Evolutionary conservation across 2,888 invertebrate species (phyloP), one percentile per base, ranked within the genome.

Genomic region (Lasioglossum pauxillum): DNA sequence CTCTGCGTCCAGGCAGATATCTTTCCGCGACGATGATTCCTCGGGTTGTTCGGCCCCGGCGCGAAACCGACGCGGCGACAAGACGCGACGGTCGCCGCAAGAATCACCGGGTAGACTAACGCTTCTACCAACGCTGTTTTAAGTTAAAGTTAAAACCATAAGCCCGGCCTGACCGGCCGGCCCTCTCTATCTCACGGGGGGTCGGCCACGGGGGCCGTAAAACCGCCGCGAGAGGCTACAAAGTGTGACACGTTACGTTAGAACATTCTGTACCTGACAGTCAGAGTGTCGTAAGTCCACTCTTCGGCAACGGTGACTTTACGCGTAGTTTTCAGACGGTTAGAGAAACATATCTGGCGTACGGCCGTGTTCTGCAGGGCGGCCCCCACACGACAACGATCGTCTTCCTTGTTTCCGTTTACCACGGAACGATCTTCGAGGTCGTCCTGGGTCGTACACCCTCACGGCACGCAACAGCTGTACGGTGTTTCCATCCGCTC

Each of bases 161-260:
- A 71, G 53, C 46, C 27, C 23, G 75, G 44, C 31, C 64, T 57
- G 78, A n/a, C 72, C 60, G 53, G 27, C 46, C 72, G 67, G 23
- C 27, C 69, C 69, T 38, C 69, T 12, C 38, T 38, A 23, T 23
- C 72, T 23, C 49, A 38, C 27, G 38, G 14, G 67, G n/a, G n/a
- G 53, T 72, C 78, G 27, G 64, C 67, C 27, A 35, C 83, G 83
- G 53, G 31, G 80, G 44, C 80, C 72, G 31, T 71, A 81, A 72
- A 88, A 84, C 71, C 76, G 90, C 91, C 91, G 88, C 76, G 87
- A 91, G 90, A 90, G 89, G 89, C 91, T 89, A 89, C 80, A 85
- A 80, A 85, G 83, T 80, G 87, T 83, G 84, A 86, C 75, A 84
- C 53, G 75, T 86, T 85, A 84, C 78, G 74, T 86, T 88, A 84